Conservation (phyloP, 1,140 invertebrate species). For the Batillaria attramentaria region DNA sequence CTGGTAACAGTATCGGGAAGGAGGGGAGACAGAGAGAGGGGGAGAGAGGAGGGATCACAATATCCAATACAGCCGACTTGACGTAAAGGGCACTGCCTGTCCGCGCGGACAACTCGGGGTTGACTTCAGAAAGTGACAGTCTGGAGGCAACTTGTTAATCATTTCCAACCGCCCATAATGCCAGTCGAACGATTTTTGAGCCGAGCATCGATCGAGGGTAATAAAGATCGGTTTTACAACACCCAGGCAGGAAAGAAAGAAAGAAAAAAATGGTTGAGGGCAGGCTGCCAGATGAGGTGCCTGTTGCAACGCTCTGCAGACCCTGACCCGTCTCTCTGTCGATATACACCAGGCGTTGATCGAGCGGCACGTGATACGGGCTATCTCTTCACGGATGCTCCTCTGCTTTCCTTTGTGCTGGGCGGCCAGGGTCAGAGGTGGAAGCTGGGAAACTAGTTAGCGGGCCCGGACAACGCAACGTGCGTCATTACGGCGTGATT, state of each 20-base stretch:
- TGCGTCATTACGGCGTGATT: neutral
- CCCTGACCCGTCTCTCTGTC: too few species aligned
- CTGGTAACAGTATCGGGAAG: too few species aligned
- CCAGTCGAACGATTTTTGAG: conserved; percentile 24
- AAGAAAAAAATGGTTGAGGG: neutral
- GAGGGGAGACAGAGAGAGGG: too few species aligned
- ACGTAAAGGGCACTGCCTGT: too few species aligned
- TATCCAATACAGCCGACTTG: too few species aligned
- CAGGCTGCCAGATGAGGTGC: neutral
- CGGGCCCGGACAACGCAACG: neutral
- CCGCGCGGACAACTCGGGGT: too few species aligned
- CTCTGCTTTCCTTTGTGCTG: too few species aligned
- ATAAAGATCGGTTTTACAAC: conserved; percentile 19
- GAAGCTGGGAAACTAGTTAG: neutral
- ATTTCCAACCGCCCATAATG: conserved; percentile 7
- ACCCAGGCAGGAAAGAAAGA: neutral
- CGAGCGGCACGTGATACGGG: too few species aligned
- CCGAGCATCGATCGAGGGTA: neutral
- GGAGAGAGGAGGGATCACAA: too few species aligned
- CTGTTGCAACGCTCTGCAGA: too few species aligned
- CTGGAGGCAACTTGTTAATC: conserved; percentile 8
- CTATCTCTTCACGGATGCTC: too few species aligned
- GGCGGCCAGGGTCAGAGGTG: neutral
- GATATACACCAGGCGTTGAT: too few species aligned
- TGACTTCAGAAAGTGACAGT: neutral